Percentiles rank a stretch among this genome's conserved stretches.
Evolutionary conservation across 2,888 invertebrate genomes (phyloP).

Genomic region (Euphydryas editha): DNA sequence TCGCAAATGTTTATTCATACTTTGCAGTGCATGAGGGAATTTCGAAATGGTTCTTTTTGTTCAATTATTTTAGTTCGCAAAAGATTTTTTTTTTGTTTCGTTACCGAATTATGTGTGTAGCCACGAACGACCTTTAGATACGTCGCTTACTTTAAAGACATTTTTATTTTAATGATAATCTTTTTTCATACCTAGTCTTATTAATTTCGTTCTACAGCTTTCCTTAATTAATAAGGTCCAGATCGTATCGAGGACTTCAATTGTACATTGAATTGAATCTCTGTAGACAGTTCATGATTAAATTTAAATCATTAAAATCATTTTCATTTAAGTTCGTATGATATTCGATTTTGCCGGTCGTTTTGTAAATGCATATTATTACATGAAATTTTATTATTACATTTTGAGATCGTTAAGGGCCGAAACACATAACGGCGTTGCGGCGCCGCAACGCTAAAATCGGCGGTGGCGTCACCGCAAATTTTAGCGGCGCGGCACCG

Average conservation of each 20-base stretch:
- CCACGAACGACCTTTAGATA: background rate
- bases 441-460: no score
- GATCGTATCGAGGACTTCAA: slow-evolving; percentile 31
- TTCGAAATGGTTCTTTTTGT: slow-evolving; percentile 39
- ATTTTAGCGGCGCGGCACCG: no score
- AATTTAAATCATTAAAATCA: slow-evolving; percentile 31
- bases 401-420: slow-evolving; percentile 13
- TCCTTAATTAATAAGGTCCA: slow-evolving; percentile 24
- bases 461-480: no score
- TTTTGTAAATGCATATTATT: background rate
- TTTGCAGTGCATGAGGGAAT: slow-evolving; percentile 45
- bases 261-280: slow-evolving; percentile 36
- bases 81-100: background rate
- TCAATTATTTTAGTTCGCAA: slow-evolving; percentile 29
- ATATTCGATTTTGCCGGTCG: slow-evolving; percentile 11
- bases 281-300: slow-evolving; percentile 31
- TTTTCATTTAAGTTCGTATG: slow-evolving; percentile 28
- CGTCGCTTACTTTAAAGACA: slow-evolving; percentile 8
- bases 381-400: slow-evolving; percentile 11
- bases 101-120: slow-evolving; percentile 11
- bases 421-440: no score
- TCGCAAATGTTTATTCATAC: slow-evolving; percentile 49
- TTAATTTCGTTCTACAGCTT: slow-evolving; percentile 28
- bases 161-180: slow-evolving; percentile 20
- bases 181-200: slow-evolving; percentile 24